Evolutionary conservation across 2,888 invertebrate species (phyloP).

Genomic region (Dione juno): DNA sequence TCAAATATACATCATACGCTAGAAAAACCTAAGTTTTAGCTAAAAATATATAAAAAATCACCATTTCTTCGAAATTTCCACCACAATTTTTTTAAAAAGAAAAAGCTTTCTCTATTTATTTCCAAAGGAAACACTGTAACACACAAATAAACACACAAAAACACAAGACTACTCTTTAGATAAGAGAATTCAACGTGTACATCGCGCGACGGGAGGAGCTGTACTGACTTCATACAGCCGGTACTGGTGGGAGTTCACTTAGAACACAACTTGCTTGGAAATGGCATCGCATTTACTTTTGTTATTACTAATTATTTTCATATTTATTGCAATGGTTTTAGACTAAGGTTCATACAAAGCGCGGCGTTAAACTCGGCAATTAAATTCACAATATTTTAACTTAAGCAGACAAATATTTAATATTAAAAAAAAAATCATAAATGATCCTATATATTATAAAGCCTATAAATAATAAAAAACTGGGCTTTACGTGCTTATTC

Average conservation of each 20-base stretch:
- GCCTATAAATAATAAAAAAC: too few species aligned
- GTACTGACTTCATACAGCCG: slow-evolving; percentile 39
- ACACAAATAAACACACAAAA: slow-evolving; percentile 27
- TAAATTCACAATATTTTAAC: too few species aligned
- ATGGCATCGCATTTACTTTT: slow-evolving; percentile 7
- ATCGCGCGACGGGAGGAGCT: slow-evolving; percentile 40
- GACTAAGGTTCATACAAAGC: too few species aligned
- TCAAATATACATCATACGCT: not conserved
- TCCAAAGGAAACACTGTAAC: not conserved
- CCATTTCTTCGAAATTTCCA: slow-evolving; percentile 3
- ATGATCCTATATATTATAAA: too few species aligned
- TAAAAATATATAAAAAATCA: not conserved
- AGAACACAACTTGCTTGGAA: not conserved
- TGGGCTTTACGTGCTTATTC: too few species aligned
- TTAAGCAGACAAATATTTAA: too few species aligned
- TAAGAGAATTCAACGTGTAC: slow-evolving; percentile 34
- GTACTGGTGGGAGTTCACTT: slow-evolving; percentile 33
- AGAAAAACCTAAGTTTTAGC: not conserved
- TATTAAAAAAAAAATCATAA: too few species aligned
- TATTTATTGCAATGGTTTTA: too few species aligned
- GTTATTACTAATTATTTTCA: not conserved
- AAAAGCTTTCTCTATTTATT: not conserved
- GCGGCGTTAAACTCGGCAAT: too few species aligned
- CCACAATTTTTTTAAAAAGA: not conserved
- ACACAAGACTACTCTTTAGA: slow-evolving; percentile 26